Conservation (phyloP, 2,888 invertebrate species). For the Xestia ashworthii region DNA sequence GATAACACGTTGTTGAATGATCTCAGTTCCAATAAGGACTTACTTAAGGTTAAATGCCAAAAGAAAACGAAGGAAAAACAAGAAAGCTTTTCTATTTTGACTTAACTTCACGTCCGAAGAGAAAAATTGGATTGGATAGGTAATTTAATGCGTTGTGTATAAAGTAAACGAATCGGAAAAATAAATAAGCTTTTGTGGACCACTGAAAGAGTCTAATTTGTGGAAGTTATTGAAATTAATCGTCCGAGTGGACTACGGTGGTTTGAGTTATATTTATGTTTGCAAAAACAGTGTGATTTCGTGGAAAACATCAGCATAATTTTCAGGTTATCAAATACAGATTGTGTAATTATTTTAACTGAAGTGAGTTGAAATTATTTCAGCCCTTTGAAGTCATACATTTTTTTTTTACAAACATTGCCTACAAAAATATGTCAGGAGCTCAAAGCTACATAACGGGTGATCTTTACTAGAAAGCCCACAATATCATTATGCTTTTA, state of each 20-base stretch:
- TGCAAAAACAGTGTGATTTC: conserved; percentile 10
- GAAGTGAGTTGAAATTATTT: background rate
- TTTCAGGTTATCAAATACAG: conserved; percentile 2
- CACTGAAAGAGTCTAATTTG: conserved; percentile 32
- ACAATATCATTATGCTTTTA: background rate
- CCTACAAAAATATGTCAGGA: background rate
- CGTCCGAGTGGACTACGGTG: background rate
- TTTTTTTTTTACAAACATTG: background rate
- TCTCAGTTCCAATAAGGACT: conserved; percentile 18
- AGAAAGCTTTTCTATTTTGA: conserved; percentile 35
- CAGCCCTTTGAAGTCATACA: background rate
- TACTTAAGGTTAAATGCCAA: conserved; percentile 8
- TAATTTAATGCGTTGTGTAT: conserved; percentile 44
- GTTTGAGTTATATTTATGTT: conserved; percentile 13
- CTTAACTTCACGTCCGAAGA: conserved; percentile 39
- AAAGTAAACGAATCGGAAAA: conserved; percentile 38
- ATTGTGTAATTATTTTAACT: conserved; percentile 4
- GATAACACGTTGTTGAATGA: conserved; percentile 37
- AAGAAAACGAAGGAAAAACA: conserved; percentile 37
- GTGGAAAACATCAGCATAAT: background rate
- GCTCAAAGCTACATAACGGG: background rate
- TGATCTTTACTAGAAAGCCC: background rate
- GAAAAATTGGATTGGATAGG: conserved; percentile 48
- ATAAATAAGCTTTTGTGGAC: conserved; percentile 40
- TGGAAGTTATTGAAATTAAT: conserved; percentile 50